Base-by-base conservation (phyloP, 1,140 invertebrate genomes). In the Hycleus phaleratus region DNA sequence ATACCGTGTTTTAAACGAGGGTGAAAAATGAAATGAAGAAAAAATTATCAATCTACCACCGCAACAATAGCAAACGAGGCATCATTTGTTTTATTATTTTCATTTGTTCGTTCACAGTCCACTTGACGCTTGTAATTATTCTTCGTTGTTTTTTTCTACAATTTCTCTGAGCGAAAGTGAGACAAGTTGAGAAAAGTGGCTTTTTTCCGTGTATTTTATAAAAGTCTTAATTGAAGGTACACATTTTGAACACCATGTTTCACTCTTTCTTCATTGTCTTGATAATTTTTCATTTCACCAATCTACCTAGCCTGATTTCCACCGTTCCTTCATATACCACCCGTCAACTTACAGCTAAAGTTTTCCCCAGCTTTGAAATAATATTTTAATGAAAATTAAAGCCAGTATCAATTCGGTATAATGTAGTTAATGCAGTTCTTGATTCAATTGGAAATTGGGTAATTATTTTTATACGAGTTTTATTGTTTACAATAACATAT, bases 81-180 rank as follows among this genome's bases (percentile, higher is more conserved):
- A 68, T 68, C 65, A 70, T 70, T 70, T 70, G 63, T 68, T 70
- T 68, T 68, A 70, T 70, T 32, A 65, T 70, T 70, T 70, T 68
- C 68, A 70, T 70, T 70, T 68, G 68, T 67, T 70, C 64, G 65
- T 70, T 68, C 65, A 64, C 63, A 59, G 65, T 51, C 62, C 68
- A 67, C 61, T 70, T 68, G 66, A 68, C 64, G 66, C 59, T 43
- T 58, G 66, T 67, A 69, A 69, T 69, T 69, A 69, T 69, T 69
- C 68, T 69, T 69, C 68, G 58, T 69, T 68, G 18, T 18, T 18
- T 18, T 65, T 62, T 56, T 40, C 26, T 50, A 26, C 49, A 59
- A 61, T 58, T 64, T 56, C 60, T 58, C 49, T 32, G 32, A 32
- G 32, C 4, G 32, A 32, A 32, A 32, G 32, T 7, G 32, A 32